Conservation (phyloP, 2,113 vertebrate genomes). For the Planiliza haematocheilus region DNA sequence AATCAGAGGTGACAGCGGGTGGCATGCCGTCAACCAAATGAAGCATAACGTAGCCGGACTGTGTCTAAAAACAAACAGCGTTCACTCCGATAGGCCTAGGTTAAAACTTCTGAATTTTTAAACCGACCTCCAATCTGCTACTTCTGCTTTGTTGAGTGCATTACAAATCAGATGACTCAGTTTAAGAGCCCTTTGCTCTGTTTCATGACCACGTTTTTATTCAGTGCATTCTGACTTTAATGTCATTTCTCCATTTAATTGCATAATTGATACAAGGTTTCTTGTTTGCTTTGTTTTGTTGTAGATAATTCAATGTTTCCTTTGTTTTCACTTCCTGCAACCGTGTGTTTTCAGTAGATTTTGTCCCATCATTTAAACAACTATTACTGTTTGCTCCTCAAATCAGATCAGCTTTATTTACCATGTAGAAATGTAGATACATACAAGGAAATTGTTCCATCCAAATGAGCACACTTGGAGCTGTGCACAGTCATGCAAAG, state of each 20-base stretch:
- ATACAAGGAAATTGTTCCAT: too few species aligned
- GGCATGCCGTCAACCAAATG: constrained; percentile 31
- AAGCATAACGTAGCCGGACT: constrained; percentile 25
- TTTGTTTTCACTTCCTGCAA: too few species aligned
- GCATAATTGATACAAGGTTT: neutral
- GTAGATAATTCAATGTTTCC: too few species aligned
- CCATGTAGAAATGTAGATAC: too few species aligned
- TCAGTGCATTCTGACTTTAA: too few species aligned
- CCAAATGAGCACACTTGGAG: too few species aligned
- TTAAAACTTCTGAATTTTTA: neutral
- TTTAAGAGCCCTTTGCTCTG: neutral
- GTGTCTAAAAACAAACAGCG: constrained; percentile 36
- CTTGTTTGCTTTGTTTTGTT: neutral
- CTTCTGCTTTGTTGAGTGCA: neutral
- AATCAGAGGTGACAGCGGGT: constrained; percentile 49
- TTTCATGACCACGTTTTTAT: neutral
- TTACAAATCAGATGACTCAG: neutral
- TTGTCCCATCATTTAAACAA: too few species aligned
- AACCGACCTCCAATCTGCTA: neutral
- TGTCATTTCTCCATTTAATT: neutral
- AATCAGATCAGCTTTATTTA: too few species aligned
- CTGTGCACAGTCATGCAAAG: too few species aligned
- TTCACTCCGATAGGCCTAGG: neutral
- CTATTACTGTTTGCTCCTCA: too few species aligned
- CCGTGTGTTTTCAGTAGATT: too few species aligned